Evolutionary conservation across 2,888 invertebrate genomes (phyloP), one percentile per base, ranked within the genome.

Genomic region (Limnephilus marmoratus): DNA sequence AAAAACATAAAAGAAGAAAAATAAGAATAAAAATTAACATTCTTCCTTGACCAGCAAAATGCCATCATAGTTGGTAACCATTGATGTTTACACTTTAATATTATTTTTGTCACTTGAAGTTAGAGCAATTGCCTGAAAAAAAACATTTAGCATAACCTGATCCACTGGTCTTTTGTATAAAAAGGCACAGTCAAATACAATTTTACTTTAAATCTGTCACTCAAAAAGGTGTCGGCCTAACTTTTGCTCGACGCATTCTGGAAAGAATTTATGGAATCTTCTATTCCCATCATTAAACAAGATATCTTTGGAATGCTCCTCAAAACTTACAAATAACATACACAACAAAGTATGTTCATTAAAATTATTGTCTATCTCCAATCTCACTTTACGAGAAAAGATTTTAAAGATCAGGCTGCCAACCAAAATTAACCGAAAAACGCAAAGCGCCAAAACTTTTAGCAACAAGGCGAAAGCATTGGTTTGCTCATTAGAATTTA

Each of bases 311-410:
- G 41, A 41, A 83, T 83, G 83, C 24, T 34, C 31, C 34, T 87
- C 18, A 53, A 45, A 87, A 87, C 87, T 68, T 87, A 87, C 87
- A 53, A 87, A 87, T 87, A 31, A 87, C 87, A 49, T 87, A 87
- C 87, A 34, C 87, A 49, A 49, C 53, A 53, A 53, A 86, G 49
- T 37, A 41, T 85, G 85, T 87, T 53, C 31, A 87, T 87, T 31
- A 87, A 87, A 87, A 87, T 87, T 87, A 87, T 87, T 87, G 87
- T 87, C 87, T 87, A 53, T 87, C 87, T 49, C 53, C 45, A 31
- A 49, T 87, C 49, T 86, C 86, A 49, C 86, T 87, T 31, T 31
- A 87, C 29, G 53, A 49, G 87, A 87, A 31, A 53, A n/a, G 53
- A 49, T 87, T 53, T 31, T 31, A 87, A 49, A 53, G 87, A 53